phyloP scores from a whole-genome alignment of 1,140 invertebrate genomes.

The Linepithema humile region DNA sequence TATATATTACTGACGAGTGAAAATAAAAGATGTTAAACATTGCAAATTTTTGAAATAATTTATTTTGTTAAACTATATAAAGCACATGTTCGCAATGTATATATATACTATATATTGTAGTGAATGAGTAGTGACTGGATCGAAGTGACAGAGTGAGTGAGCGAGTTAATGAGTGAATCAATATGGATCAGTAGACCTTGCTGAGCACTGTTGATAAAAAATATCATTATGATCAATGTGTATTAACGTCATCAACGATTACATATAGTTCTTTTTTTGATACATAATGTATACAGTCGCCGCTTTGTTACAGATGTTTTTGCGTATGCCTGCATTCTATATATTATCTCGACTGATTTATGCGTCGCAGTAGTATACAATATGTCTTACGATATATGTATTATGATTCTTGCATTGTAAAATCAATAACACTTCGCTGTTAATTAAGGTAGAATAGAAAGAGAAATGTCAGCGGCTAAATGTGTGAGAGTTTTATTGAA shows the following conservation, averaged over 20 bases:
- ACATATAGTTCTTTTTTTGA: slow-evolving; percentile 28
- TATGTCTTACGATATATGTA: not conserved
- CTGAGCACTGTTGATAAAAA: slow-evolving; percentile 80
- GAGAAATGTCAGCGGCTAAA: slow-evolving; percentile 4
- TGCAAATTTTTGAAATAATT: slow-evolving; percentile 75
- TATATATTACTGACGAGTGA: not conserved
- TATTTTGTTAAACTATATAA: slow-evolving; percentile 81
- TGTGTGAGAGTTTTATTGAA: slow-evolving; percentile 9
- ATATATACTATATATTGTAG: slow-evolving; percentile 73
- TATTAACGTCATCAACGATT: slow-evolving; percentile 44
- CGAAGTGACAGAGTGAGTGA: slow-evolving; percentile 65
- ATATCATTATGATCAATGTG: slow-evolving; percentile 67
- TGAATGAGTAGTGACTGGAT: slow-evolving; percentile 71
- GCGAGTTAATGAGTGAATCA: slow-evolving; percentile 58
- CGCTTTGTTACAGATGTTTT: slow-evolving; percentile 32
- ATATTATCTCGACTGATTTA: slow-evolving; percentile 28
- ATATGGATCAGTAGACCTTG: slow-evolving; percentile 59
- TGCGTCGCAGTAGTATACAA: slow-evolving; percentile 26
- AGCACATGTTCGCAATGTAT: slow-evolving; percentile 77
- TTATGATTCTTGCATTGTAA: slow-evolving; percentile 29
- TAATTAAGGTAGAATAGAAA: slow-evolving; percentile 24
- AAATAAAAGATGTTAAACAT: not conserved
- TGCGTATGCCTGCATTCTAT: not conserved
- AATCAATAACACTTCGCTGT: slow-evolving; percentile 39
- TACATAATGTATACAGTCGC: slow-evolving; percentile 52